Evolutionary conservation across 2,113 vertebrate genomes (phyloP), one percentile per base, ranked within the genome.

Genomic region (Notechis scutatus): DNA sequence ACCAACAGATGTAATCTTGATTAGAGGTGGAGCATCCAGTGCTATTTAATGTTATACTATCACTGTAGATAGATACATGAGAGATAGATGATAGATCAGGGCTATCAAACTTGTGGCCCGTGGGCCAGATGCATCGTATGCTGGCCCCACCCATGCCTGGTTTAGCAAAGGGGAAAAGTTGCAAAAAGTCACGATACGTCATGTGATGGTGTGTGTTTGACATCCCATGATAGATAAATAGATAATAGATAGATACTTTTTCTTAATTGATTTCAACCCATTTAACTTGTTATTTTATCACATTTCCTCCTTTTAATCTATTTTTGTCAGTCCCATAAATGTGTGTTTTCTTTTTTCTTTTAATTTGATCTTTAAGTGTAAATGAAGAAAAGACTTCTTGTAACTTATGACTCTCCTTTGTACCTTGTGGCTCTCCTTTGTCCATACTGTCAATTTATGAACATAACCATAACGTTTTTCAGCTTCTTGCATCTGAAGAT

Each of bases 81-180:
- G 7, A 24, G 57, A 24, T 24, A 59, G 21, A 57, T 57, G 56
- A 59, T 24, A 57, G 29, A 34, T 69, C 64, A n/a, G 64, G 29
- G 29, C 4, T 69, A 29, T 69, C 12, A 69, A 69, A n/a, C 64
- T 2, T 12, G 1, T 2, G 2, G 12, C 64, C 1, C 1, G 0
- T 2, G 4, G 64, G 29, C 29, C 2, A 1, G 29, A 69, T 69
- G 14, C 12, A 0, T 34, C 29, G 15, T 0, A 5, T 5, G 2
- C 4, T 15, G 14, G 64, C 29, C 64, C 2, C 5, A 0, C 64
- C 29, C n/a, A 69, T 0, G 4, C 61, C 1, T 0, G 4, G 0
- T 64, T n/a, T n/a, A 5, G 1, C 1, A 9, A 69, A 69, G 4
- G 12, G 11, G 61, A 0, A 29, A n/a, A 9, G 47, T 50, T 50